A percentile compares a stretch with the other conserved stretches of the same genome.
phyloP scores from a whole-genome alignment of 2,797 vertebrate species.

The Hippocampus kuda region DNA sequence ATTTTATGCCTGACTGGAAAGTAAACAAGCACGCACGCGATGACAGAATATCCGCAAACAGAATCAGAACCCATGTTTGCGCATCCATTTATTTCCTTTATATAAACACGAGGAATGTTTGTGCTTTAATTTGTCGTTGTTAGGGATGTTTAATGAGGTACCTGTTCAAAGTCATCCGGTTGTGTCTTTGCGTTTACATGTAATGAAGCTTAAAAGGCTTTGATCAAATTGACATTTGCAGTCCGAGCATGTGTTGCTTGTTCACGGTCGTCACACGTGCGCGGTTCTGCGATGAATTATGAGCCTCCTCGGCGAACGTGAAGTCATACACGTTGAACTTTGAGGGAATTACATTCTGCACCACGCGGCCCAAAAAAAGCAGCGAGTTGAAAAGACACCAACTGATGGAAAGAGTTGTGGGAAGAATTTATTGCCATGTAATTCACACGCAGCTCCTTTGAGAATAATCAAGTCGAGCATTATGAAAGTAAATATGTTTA shows the following conservation, averaged over 20 bases:
- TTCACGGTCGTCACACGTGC: conserved; percentile 11
- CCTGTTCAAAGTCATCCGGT: not conserved
- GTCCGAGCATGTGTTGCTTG: conserved; percentile 4
- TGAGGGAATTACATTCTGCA: conserved; percentile 54
- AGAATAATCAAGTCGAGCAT: conserved; percentile 57
- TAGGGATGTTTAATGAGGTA: not conserved
- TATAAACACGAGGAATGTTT: not conserved
- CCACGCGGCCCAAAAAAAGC: conserved; percentile 43
- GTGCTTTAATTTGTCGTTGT: not conserved
- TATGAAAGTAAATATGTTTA: conserved; percentile 48
- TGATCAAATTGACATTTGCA: conserved; percentile 17
- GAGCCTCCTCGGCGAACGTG: conserved; percentile 22
- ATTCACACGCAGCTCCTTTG: conserved; percentile 19
- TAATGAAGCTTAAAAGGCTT: conserved; percentile 12
- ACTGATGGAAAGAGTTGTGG: conserved; percentile 50
- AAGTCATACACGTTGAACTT: conserved; percentile 20
- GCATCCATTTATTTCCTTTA: not conserved
- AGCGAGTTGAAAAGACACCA: conserved; percentile 44
- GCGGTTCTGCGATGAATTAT: conserved; percentile 23
- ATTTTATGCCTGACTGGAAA: not conserved
- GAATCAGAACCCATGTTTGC: not conserved
- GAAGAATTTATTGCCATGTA: conserved; percentile 52
- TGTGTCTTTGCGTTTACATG: not conserved
- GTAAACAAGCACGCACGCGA: not conserved
- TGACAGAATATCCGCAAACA: not conserved